Base-by-base conservation (phyloP, 1,140 invertebrate species). In the Dolichoris vasculosae region DNA sequence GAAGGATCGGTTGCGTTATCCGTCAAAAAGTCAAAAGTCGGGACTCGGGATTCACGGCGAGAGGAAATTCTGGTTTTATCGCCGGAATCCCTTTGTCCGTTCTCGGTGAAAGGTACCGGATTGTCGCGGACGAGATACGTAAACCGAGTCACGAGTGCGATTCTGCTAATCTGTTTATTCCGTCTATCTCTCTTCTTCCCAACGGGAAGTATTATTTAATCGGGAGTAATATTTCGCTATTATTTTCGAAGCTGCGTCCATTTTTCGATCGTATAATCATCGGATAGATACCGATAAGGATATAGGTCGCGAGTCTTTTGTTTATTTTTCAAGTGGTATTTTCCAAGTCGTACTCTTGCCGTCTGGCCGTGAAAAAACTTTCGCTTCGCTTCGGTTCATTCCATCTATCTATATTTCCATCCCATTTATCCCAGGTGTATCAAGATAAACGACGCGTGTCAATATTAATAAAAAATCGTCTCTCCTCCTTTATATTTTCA, bases 41-140 rank as follows among this genome's bases (percentile, higher is more conserved):
- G n/a, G 15, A 71, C 13, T 35, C 69, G 20, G 35, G 69, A 38
- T 71, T 71, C 38, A 71, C 17, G 69, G 69, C 69, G 69, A 32
- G 43, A 76, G 73, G 73, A 46, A 26, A 76, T 76, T 76, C 38
- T 20, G 35, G 40, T 30, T 75, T 48, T 48, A 75, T 75, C 46
- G 35, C n/a, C 75, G 75, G 75, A 77, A 77, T 32, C 48, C 46
- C 46, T 77, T 55, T 77, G 43, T 51, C 32, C n/a, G 7, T 32
- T 6, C 46, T 35, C 75, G 75, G n/a, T 51, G 26, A 77, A 51
- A 51, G 46, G 9, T 32, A 26, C 46, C 26, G 30, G n/a, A 30
- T 43, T 40, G 46, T 55, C n/a, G 48, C 75, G 40, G 40, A 17
- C 71, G 75, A 23, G 26, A 32, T 26, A 77, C n/a, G 30, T 8